Conservation (phyloP, 2,797 vertebrate species). For the Vultur gryphus region DNA sequence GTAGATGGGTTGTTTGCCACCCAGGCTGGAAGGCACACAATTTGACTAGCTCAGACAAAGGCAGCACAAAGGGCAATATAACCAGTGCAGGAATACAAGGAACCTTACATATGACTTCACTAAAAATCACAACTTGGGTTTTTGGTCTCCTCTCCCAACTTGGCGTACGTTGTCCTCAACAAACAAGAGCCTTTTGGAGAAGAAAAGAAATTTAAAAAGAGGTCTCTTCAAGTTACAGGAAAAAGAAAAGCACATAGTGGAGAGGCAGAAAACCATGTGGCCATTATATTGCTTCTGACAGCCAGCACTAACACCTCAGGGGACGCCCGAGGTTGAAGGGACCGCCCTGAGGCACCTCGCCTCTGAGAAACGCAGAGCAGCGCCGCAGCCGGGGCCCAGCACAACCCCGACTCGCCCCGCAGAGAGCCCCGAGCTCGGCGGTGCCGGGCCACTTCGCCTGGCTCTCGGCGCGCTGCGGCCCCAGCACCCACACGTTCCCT, state of each 20-base stretch:
- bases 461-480: neutral
- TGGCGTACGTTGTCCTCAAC: neutral
- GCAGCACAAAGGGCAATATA: neutral
- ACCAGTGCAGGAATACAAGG: neutral
- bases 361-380: neutral
- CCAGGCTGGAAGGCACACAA: neutral
- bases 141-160: neutral
- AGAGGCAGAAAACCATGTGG: neutral
- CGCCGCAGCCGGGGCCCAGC: neutral
- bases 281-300: no score
- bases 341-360: neutral
- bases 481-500: neutral
- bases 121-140: neutral
- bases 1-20: neutral
- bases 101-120: neutral
- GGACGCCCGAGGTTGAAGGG: neutral
- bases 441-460: neutral
- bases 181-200: neutral
- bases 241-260: neutral
- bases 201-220: neutral
- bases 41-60: neutral
- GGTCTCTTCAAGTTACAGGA: neutral
- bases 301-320: neutral
- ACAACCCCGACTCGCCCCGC: neutral
- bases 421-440: neutral